These are phyloP conservation scores for Vandiemenella viatica DNA, from an alignment of 2,888 invertebrate genomes.

Conservation along the genomic window DNA sequence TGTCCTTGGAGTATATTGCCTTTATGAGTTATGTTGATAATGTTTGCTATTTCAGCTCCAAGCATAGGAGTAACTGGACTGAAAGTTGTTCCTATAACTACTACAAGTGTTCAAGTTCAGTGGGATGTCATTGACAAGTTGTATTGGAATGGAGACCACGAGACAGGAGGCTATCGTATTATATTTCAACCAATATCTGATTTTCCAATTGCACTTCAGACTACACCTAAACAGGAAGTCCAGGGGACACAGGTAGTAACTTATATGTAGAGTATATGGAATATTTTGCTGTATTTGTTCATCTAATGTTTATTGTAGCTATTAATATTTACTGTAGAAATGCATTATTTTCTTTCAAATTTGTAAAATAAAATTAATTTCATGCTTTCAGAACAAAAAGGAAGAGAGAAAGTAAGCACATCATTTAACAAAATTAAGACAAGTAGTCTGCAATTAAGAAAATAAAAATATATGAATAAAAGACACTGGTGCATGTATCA, in stretches of 20 bases:
- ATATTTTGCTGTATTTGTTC: too few species aligned
- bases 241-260: conserved; percentile 55
- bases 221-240: conserved; percentile 69
- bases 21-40: conserved; percentile 6
- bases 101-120: conserved; percentile 82
- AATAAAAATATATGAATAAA: too few species aligned
- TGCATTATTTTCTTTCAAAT: too few species aligned
- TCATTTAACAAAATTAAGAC: too few species aligned
- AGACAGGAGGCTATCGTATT: conserved; percentile 76
- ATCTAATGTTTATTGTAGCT: too few species aligned
- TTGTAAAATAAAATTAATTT: too few species aligned
- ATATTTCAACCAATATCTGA: conserved; percentile 79
- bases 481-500: too few species aligned
- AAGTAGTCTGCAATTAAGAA: too few species aligned
- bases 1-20: too few species aligned
- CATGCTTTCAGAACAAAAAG: too few species aligned
- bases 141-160: conserved; percentile 78
- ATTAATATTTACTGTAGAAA: too few species aligned
- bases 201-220: conserved; percentile 71
- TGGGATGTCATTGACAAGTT: conserved; percentile 68
- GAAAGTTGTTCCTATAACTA: conserved; percentile 84
- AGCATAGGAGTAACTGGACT: conserved; percentile 65
- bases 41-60: conserved; percentile 57
- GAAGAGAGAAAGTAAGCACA: too few species aligned
- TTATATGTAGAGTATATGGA: neutral